Conservation (phyloP, 1,140 invertebrate species). For the Araneus ventricosus region DNA sequence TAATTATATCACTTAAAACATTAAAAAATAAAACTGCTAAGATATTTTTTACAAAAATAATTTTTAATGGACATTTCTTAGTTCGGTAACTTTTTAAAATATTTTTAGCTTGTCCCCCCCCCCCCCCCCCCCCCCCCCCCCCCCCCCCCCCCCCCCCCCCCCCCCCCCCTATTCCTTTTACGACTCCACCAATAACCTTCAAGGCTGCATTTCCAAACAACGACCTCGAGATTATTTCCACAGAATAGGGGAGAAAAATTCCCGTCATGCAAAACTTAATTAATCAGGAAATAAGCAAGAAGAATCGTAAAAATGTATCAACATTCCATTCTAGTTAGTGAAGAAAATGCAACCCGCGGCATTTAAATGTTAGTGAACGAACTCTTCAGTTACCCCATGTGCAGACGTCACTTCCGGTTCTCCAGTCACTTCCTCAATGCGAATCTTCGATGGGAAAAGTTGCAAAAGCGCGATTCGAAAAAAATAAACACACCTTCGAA, state of each 20-base stretch:
- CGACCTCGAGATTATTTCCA: not conserved
- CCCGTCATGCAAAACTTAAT: not conserved
- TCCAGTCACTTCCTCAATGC: not conserved
- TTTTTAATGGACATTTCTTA: too few species aligned
- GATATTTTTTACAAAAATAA: too few species aligned
- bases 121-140: too few species aligned
- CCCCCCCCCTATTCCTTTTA: not conserved
- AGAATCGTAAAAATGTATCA: not conserved
- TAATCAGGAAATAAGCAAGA: not conserved
- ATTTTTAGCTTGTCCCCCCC: too few species aligned
- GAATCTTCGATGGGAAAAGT: not conserved
- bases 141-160: too few species aligned
- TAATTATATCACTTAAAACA: too few species aligned
- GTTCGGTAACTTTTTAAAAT: too few species aligned
- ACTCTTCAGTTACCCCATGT: slow-evolving; percentile 9
- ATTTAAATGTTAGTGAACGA: slow-evolving; percentile 20
- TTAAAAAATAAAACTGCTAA: too few species aligned
- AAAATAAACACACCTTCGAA: slow-evolving; percentile 3
- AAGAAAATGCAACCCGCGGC: not conserved
- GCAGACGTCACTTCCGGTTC: slow-evolving; percentile 24
- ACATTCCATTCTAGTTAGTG: not conserved
- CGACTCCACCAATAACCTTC: not conserved
- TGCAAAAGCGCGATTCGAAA: not conserved
- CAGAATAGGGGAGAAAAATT: not conserved
- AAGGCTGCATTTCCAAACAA: not conserved